Conservation (phyloP, 2,113 vertebrate genomes). For the Phylloscopus trochilus region DNA sequence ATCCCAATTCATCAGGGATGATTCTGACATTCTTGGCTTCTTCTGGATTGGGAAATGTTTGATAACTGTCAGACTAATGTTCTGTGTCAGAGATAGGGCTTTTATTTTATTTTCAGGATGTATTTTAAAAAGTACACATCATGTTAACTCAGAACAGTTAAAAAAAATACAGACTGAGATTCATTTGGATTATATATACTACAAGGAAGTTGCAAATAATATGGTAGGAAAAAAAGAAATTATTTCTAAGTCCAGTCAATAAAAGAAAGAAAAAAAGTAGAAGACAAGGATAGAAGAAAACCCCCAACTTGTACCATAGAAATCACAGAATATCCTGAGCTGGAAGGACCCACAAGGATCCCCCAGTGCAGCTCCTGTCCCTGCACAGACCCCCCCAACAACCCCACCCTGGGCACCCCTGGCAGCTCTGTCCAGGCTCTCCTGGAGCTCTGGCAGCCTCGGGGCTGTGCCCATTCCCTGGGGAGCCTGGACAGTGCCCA, state of each 20-base stretch:
- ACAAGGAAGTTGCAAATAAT: not conserved
- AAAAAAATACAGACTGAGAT: not conserved
- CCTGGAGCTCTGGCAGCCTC: not conserved
- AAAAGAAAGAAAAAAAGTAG: not conserved
- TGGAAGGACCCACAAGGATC: not conserved
- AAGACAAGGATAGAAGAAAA: not conserved
- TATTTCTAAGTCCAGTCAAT: not conserved
- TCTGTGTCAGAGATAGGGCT: not conserved
- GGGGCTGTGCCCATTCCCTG: not conserved
- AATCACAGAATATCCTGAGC: not conserved
- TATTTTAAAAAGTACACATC: not conserved
- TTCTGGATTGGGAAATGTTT: not conserved
- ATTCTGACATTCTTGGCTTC: not conserved
- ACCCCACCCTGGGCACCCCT: not conserved
- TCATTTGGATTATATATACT: not conserved
- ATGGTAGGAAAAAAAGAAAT: fast-evolving
- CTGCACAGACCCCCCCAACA: not conserved
- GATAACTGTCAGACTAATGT: not conserved
- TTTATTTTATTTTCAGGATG: not conserved
- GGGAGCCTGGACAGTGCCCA: not conserved
- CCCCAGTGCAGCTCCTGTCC: fast-evolving
- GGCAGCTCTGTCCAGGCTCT: fast-evolving
- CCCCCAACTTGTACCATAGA: fast-evolving
- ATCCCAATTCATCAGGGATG: not conserved
- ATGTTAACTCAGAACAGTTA: not conserved